Evolutionary conservation across 2,888 invertebrate genomes (phyloP).

Genomic region (Gastrophysa polygoni): DNA sequence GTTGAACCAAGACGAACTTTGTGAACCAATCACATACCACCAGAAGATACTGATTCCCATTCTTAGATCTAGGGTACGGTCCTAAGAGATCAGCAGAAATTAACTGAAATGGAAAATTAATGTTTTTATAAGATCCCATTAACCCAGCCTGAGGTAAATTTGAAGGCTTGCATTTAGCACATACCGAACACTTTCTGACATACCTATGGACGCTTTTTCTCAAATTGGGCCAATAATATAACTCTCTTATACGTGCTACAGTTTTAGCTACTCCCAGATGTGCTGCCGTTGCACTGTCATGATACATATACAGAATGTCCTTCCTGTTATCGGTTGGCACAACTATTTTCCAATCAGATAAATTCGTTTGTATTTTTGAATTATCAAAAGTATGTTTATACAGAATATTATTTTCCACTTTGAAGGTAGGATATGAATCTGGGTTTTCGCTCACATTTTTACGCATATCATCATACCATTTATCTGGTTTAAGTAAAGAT

Average conservation of each 20-base stretch:
- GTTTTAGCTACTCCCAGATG: constrained; percentile 37
- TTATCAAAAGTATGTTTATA: constrained; percentile 24
- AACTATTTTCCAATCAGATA: constrained; percentile 35
- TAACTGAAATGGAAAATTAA: constrained; percentile 23
- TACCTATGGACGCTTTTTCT: constrained; percentile 21
- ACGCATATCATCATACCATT: constrained; percentile 30
- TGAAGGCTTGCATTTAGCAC: constrained; percentile 22
- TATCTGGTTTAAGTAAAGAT: constrained; percentile 19
- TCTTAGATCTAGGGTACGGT: constrained; percentile 26
- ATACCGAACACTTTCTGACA: constrained; percentile 24
- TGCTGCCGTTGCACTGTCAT: constrained; percentile 25
- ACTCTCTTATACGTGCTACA: constrained; percentile 23
- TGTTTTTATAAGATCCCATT: constrained; percentile 22
- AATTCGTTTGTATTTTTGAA: not conserved
- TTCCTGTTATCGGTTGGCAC: constrained; percentile 25
- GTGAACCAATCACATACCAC: constrained; percentile 26
- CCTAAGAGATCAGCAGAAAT: constrained; percentile 31
- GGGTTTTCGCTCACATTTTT: constrained; percentile 19
- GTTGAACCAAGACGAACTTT: not conserved
- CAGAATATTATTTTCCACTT: constrained; percentile 23
- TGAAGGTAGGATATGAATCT: constrained; percentile 26
- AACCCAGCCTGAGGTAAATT: constrained; percentile 28
- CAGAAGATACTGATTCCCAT: constrained; percentile 22
- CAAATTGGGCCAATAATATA: constrained; percentile 31
- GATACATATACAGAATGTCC: constrained; percentile 22